Conservation (phyloP, 2,888 invertebrate genomes). For the Chironomus riparius region DNA sequence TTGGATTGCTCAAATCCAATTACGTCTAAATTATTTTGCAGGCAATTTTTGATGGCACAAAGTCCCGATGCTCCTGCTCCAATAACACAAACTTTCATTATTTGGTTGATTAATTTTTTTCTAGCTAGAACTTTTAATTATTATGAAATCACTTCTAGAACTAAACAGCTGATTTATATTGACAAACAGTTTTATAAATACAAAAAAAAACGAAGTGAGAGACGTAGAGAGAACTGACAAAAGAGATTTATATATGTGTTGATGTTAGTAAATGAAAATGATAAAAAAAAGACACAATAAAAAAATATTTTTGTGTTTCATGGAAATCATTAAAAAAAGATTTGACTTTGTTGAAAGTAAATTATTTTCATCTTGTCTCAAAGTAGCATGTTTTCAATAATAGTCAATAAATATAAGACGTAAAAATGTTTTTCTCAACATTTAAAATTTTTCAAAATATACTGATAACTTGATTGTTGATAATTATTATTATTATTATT, state of each 20-base stretch:
- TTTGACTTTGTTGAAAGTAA: too few species aligned
- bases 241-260: background rate
- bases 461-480: too few species aligned
- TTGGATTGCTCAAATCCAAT: constrained; percentile 49
- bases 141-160: background rate
- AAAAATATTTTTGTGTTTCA: too few species aligned
- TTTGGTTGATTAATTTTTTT: background rate
- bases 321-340: too few species aligned
- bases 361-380: too few species aligned
- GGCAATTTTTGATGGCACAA: background rate
- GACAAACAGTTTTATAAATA: background rate
- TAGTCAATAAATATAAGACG: too few species aligned
- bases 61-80: constrained; percentile 16
- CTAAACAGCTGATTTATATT: background rate
- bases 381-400: too few species aligned
- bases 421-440: too few species aligned
- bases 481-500: too few species aligned
- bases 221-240: background rate
- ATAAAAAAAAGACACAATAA: too few species aligned
- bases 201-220: background rate
- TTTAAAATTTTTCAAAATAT: too few species aligned
- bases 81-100: constrained; percentile 22
- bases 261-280: too few species aligned
- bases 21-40: constrained; percentile 31
- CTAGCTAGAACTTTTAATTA: background rate